Base-by-base conservation (phyloP, 2,888 invertebrate species). In the Clitarchus hookeri region DNA sequence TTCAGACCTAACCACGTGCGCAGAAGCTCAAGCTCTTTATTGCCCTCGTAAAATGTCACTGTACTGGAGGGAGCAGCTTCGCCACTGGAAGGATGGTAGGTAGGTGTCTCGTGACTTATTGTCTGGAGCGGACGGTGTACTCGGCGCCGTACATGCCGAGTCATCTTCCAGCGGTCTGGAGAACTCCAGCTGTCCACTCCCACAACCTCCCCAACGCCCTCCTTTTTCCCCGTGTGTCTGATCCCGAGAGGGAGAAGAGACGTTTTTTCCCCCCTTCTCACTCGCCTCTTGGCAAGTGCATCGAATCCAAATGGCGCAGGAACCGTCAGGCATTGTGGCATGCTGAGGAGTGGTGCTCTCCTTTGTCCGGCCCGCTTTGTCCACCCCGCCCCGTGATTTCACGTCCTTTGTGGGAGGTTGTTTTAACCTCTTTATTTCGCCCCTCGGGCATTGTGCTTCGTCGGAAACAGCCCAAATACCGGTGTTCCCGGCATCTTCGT, bases 381-480 rank as follows among this genome's bases (percentile, higher is more conserved):
- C n/a, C 65, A 19, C 23, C 23, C 65, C 8, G 23, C 65, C 23
- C 65, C n/a, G 19, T 65, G 65, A 65, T 65, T 65, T 65, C 65
- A 65, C 65, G 65, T 65, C 65, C 65, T 65, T 65, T 65, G 65
- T 65, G 65, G 23, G 65, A 65, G 65, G 65, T 65, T 65, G 65
- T 65, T 65, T 65, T 65, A 65, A n/a, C 65, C 65, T 65, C 65
- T 65, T 65, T 65, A 19, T n/a, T 8, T 11, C n/a, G 0, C 65
- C 53, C 13, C 53, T 2, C 1, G 65, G 65, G 23, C 65, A 65
- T 65, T 65, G 65, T 65, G n/a, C 16, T 65, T 65, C n/a, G 23
- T 8, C 16, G 65, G 65, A 19, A 65, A n/a, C 48, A 48, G 48
- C 48, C 48, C 48, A 48, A 48, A 48, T 48, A 16, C 48, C 65